Conservation (phyloP, 2,888 invertebrate species). For the Geotrupes spiniger region DNA sequence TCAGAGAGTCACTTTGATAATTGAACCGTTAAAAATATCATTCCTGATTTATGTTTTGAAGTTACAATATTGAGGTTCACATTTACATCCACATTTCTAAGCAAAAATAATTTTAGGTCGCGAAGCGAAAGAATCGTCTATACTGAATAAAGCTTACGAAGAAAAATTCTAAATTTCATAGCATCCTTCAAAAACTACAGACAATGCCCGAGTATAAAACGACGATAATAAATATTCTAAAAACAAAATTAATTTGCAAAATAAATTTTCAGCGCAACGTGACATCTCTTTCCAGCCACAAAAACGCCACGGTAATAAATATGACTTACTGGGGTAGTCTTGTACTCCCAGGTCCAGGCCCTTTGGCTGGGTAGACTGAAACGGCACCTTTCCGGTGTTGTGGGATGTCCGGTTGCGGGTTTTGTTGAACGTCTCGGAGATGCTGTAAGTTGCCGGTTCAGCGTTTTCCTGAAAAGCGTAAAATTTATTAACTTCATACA, state of each 20-base stretch:
- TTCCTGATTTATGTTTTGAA: no score
- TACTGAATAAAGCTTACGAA: no score
- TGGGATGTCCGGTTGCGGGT: slow-evolving; percentile 34
- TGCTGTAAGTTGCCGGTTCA: slow-evolving; percentile 32
- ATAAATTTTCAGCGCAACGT: slow-evolving; percentile 13
- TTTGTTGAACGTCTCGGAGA: slow-evolving; percentile 32
- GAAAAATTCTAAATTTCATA: no score
- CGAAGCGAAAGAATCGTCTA: no score
- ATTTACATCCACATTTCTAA: not conserved
- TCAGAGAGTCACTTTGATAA: no score
- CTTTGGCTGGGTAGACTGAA: slow-evolving; percentile 29
- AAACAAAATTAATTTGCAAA: slow-evolving; percentile 13
- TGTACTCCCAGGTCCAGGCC: slow-evolving; percentile 18
- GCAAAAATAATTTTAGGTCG: no score
- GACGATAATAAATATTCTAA: no score
- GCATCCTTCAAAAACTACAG: no score
- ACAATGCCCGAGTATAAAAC: no score
- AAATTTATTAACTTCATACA: slow-evolving; percentile 28
- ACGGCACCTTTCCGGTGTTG: slow-evolving; percentile 35
- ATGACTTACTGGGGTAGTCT: slow-evolving; percentile 29
- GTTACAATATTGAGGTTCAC: not conserved
- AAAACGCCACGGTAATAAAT: slow-evolving; percentile 19
- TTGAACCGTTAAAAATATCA: no score
- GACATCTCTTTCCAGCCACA: slow-evolving; percentile 5
- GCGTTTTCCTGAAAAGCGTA: slow-evolving; percentile 26